phyloP scores from a whole-genome alignment of 1,140 invertebrate genomes.

The Gonatopus flavifemur region DNA sequence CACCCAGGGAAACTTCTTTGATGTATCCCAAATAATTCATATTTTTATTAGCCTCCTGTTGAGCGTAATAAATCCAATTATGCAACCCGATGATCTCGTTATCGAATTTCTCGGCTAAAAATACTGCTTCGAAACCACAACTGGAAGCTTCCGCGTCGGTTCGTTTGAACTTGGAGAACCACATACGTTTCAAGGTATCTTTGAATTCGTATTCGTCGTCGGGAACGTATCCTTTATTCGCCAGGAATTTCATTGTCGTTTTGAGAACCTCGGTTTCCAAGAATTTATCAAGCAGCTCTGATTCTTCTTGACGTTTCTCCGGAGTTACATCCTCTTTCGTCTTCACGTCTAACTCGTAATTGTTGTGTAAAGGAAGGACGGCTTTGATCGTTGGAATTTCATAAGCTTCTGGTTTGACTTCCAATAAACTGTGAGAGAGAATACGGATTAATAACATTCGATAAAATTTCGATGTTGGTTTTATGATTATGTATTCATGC shows the following conservation, averaged over 20 bases:
- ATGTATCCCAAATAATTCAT: slow-evolving; percentile 63
- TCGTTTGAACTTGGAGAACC: slow-evolving; percentile 62
- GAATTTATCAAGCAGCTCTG: slow-evolving; percentile 62
- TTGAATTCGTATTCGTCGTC: slow-evolving; percentile 58
- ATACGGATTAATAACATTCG: too few species aligned
- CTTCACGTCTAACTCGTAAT: slow-evolving; percentile 57
- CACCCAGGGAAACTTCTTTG: slow-evolving; percentile 52
- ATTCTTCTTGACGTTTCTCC: slow-evolving; percentile 61
- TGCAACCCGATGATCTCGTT: slow-evolving; percentile 64
- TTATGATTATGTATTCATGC: too few species aligned
- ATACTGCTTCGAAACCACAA: slow-evolving; percentile 65
- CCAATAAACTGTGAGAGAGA: slow-evolving; percentile 42
- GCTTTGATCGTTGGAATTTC: slow-evolving; percentile 55
- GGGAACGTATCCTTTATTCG: slow-evolving; percentile 55
- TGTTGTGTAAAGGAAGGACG: slow-evolving; percentile 52
- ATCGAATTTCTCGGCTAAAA: slow-evolving; percentile 63
- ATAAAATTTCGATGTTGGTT: too few species aligned
- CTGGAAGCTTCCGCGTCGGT: slow-evolving; percentile 57
- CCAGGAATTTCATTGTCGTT: slow-evolving; percentile 61
- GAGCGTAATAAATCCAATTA: slow-evolving; percentile 64
- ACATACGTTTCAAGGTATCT: slow-evolving; percentile 57
- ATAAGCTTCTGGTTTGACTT: slow-evolving; percentile 47
- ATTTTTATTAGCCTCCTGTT: slow-evolving; percentile 60
- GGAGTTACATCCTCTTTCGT: slow-evolving; percentile 61
- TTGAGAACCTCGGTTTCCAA: slow-evolving; percentile 64